Evolutionary conservation across 2,113 vertebrate genomes (phyloP).

Genomic region (Montifringilla adamsi): DNA sequence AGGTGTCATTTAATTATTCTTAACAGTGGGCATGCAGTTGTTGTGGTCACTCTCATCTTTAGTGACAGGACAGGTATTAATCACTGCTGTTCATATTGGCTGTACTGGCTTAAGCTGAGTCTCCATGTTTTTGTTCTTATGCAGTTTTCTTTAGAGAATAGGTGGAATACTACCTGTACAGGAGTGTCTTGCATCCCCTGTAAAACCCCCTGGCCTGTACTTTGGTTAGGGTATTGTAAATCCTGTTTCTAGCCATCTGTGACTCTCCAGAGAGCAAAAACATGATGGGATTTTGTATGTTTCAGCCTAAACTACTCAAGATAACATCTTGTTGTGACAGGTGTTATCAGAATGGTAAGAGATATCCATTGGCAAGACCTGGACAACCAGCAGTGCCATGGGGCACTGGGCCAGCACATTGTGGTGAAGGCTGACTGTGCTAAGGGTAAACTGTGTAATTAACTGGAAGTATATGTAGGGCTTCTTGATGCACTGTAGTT

Average conservation of each 20-base stretch:
- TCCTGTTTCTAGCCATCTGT: not conserved
- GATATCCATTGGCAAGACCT: not conserved
- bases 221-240: not conserved
- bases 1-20: not conserved
- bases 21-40: not conserved
- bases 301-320: not conserved
- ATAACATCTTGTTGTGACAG: not conserved
- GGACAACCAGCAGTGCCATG: not conserved
- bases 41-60: not conserved
- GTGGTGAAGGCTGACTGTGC: not conserved
- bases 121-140: not conserved
- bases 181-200: not conserved
- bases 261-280: not conserved
- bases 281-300: not conserved
- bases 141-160: not conserved
- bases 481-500: not conserved
- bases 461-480: not conserved
- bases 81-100: not conserved
- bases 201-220: not conserved
- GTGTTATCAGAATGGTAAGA: not conserved
- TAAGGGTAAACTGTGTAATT: not conserved
- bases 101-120: not conserved
- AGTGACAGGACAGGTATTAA: not conserved
- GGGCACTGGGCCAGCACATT: not conserved
- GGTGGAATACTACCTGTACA: not conserved